A percentile compares a stretch with the other conserved stretches of the same genome.
These are phyloP conservation scores for Rana temporaria DNA, from an alignment of 2,113 vertebrate genomes.

Conservation along the genomic window DNA sequence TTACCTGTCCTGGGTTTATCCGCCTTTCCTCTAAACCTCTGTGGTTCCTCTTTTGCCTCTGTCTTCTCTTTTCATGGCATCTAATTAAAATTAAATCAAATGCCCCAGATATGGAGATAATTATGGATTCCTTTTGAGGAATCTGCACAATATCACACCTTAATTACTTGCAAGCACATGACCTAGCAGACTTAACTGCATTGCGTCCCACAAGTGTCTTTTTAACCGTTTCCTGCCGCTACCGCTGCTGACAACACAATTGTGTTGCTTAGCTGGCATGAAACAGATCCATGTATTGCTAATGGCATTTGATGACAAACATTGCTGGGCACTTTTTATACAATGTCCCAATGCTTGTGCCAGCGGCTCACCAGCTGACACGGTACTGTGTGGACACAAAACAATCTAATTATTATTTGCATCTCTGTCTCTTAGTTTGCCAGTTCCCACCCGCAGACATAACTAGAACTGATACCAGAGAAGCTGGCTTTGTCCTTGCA, in stretches of 20 bases:
- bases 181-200: not conserved
- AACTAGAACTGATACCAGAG: not conserved
- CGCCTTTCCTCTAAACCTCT: not conserved
- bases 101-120: constrained; percentile 41
- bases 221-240: not conserved
- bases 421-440: not conserved
- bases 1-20: not conserved
- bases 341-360: constrained; percentile 8
- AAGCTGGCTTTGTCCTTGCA: not conserved
- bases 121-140: constrained; percentile 36
- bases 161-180: constrained; percentile 34
- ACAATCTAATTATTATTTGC: constrained; percentile 49
- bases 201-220: not conserved
- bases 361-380: constrained; percentile 20
- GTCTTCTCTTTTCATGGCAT: constrained; percentile 24
- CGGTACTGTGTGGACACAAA: constrained; percentile 34
- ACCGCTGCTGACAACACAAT: not conserved
- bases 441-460: not conserved
- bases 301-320: constrained; percentile 8
- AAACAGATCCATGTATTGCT: not conserved
- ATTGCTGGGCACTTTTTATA: not conserved
- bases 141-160: constrained; percentile 44
- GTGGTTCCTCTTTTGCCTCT: not conserved
- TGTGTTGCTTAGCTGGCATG: not conserved
- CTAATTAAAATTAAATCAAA: constrained; percentile 46